Evolutionary conservation across 2,797 vertebrate genomes (phyloP).

Genomic region (Syndactyla subalaris): DNA sequence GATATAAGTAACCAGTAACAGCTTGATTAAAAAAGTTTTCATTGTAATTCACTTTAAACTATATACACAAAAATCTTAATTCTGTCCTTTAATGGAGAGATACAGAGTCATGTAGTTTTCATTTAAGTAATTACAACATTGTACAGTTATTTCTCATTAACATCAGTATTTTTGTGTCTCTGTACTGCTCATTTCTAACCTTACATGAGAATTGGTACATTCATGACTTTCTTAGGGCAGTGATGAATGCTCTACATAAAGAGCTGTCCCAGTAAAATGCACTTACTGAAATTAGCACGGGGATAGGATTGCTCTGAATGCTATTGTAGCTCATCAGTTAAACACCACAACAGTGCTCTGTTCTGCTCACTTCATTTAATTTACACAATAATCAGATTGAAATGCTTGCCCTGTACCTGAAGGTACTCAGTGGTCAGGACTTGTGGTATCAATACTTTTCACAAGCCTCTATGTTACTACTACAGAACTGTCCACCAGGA

Average conservation of each 20-base stretch:
- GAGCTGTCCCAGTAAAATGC: neutral
- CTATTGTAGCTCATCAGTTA: neutral
- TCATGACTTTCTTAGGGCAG: neutral
- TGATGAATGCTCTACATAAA: neutral
- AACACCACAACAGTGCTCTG: neutral
- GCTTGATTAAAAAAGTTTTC: neutral
- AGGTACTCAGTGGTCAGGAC: neutral
- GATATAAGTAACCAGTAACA: neutral
- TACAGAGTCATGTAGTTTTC: neutral
- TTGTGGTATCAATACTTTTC: rapidly evolving
- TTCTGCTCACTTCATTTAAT: neutral
- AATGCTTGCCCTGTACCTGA: neutral
- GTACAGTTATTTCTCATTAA: neutral
- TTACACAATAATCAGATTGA: neutral
- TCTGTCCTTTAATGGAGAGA: neutral
- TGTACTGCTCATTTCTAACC: neutral
- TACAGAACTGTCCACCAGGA: neutral
- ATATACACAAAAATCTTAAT: neutral
- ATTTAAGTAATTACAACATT: conserved; percentile 28
- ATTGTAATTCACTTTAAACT: neutral
- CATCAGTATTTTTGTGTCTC: conserved; percentile 25
- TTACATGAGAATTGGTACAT: rapidly evolving
- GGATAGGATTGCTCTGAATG: neutral
- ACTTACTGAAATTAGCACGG: neutral
- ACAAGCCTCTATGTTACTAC: neutral